phyloP scores from a whole-genome alignment of 2,113 vertebrate species.

The Oriolus oriolus region DNA sequence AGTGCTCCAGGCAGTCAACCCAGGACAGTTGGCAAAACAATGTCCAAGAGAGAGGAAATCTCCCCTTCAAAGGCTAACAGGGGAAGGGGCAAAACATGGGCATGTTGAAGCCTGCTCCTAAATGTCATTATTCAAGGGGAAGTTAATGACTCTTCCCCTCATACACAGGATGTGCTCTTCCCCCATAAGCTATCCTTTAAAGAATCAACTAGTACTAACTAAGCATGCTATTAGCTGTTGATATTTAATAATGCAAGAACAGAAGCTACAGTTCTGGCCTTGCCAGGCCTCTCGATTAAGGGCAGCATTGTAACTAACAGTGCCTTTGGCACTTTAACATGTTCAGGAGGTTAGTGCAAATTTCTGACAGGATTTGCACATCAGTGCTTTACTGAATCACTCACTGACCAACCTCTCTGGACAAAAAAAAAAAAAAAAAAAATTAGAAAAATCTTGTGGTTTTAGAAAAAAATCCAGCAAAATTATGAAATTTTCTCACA shows the following conservation, averaged over 20 bases:
- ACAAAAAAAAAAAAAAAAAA: neutral
- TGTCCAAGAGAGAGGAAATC: neutral
- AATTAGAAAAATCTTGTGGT: too few species aligned
- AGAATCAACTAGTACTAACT: slow-evolving; percentile 25
- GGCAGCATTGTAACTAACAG: neutral
- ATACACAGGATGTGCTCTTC: neutral
- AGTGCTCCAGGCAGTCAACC: neutral
- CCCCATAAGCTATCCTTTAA: neutral
- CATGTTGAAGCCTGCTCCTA: neutral
- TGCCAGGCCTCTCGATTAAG: slow-evolving; percentile 25
- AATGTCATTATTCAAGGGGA: neutral
- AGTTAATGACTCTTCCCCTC: neutral
- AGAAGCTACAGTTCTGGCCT: slow-evolving; percentile 10
- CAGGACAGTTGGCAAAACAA: neutral
- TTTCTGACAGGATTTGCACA: neutral
- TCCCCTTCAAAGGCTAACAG: neutral
- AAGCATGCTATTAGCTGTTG: slow-evolving; percentile 19
- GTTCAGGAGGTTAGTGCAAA: neutral
- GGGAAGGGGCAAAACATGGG: neutral
- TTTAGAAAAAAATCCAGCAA: neutral
- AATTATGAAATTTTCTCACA: neutral
- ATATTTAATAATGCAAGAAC: slow-evolving; percentile 38
- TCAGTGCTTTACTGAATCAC: neutral
- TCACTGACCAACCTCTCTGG: neutral
- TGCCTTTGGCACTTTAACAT: slow-evolving; percentile 16